Evolutionary conservation across 1,140 invertebrate genomes (phyloP).

Genomic region (Tetramorium alpestre): DNA sequence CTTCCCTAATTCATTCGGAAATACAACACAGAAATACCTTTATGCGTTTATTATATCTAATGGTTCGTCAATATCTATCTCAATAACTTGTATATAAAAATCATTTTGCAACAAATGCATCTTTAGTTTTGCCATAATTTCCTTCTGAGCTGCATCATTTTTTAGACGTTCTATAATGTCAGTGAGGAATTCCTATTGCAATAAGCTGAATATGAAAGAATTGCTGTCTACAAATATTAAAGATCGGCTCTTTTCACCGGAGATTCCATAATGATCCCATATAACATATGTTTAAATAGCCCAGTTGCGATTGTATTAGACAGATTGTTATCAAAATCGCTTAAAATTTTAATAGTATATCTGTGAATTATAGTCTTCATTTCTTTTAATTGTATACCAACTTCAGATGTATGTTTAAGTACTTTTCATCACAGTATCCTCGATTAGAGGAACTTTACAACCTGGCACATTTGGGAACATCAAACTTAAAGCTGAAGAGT

Average conservation of each 20-base stretch:
- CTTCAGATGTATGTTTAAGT: conserved; percentile 85
- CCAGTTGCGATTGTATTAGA: conserved; percentile 91
- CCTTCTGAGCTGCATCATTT: conserved; percentile 84
- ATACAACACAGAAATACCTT: neutral
- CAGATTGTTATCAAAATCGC: conserved; percentile 91
- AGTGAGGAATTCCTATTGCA: conserved; percentile 92
- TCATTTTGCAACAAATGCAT: conserved; percentile 11
- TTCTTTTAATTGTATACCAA: conserved; percentile 88
- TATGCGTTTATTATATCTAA: neutral
- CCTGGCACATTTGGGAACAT: conserved; percentile 92
- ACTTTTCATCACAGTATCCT: conserved; percentile 87
- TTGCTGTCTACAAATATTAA: conserved; percentile 89
- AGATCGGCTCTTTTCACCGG: no score
- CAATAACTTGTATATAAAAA: conserved; percentile 23
- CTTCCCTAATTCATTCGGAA: neutral
- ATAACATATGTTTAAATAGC: conserved; percentile 93
- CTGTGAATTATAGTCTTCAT: conserved; percentile 91
- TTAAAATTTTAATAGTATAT: conserved; percentile 90
- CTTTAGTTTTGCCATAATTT: conserved; percentile 78
- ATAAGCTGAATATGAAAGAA: conserved; percentile 88
- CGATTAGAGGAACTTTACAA: conserved; percentile 88
- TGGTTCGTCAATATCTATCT: neutral
- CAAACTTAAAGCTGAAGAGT: conserved; percentile 90
- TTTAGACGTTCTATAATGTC: conserved; percentile 88
- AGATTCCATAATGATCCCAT: no score